Evolutionary conservation across 2,888 invertebrate genomes (phyloP), one percentile per base, ranked within the genome.

Genomic region (Odontothrips loti): DNA sequence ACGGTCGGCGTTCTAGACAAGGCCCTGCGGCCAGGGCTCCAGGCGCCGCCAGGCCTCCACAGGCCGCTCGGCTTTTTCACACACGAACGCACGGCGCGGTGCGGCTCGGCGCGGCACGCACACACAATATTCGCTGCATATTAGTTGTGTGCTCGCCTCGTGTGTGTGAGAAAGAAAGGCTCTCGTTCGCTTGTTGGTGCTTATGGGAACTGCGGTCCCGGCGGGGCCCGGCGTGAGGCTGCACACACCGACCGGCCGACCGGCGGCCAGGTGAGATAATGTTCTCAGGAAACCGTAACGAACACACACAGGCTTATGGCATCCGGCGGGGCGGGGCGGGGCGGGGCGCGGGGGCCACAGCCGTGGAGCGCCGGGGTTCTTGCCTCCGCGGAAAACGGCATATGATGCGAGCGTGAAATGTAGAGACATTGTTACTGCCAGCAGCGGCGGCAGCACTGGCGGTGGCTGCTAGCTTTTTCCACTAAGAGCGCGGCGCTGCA

Each of bases 241-340:
- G 6, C 34, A 43, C 34, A n/a, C n/a, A n/a, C n/a, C n/a, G n/a
- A n/a, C 51, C 12, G 51, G 51, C 51, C 4, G 51, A 17, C 51
- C 2, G 51, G 68, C 68, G 68, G 68, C 68, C 68, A 27, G 9
- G 68, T 27, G 68, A 23, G 68, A 75, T 75, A 75, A 75, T 75
- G 68, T 75, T 75, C 68, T 75, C 68, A 75, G 12, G 68, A 75
- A 75, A 75, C 68, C 68, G 68, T 75, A 75, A 75, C 68, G 68
- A 58, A 58, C 58, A 58, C 34, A 43, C 34, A 43, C 58, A 58
- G 68, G 68, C 68, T 75, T 75, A 75, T 75, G 68, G 68, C 68
- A 11, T n/a, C 68, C 68, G 11, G 58, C 51, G 15, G 58, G 20
- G 58, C 58, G 58, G 11, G 10, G 58, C 58, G 58, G 17, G 12